Conservation (phyloP, 2,113 vertebrate genomes). For the Ranitomeya imitator region DNA sequence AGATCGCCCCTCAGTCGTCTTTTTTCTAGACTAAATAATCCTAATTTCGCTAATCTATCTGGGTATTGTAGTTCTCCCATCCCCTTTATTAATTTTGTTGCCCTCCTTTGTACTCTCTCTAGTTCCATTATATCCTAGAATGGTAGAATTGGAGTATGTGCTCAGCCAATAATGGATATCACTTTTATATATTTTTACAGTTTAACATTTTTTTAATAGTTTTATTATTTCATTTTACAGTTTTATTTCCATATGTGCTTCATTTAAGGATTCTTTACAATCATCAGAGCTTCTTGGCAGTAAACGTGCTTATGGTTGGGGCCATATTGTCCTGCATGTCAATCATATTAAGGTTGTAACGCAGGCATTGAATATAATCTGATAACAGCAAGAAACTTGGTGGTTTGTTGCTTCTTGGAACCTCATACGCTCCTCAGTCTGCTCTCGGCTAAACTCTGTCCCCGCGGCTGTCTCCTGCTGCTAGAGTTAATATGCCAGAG, state of each 20-base stretch:
- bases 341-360: background rate
- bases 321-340: background rate
- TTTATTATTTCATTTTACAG: conserved; percentile 24
- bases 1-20: too few species aligned
- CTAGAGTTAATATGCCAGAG: conserved; percentile 20
- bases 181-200: background rate
- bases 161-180: background rate
- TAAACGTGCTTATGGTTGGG: background rate
- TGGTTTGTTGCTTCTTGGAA: background rate
- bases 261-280: background rate
- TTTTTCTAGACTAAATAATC: too few species aligned
- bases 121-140: too few species aligned
- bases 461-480: conserved; percentile 13
- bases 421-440: background rate
- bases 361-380: background rate
- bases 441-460: background rate
- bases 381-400: background rate
- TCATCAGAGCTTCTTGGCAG: background rate
- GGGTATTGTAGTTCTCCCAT: too few species aligned
- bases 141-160: background rate
- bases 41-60: too few species aligned
- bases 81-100: too few species aligned
- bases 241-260: background rate
- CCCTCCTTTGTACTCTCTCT: too few species aligned
- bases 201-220: background rate